Conservation (phyloP, 2,797 vertebrate genomes). For the Rhodeus uyekii region DNA sequence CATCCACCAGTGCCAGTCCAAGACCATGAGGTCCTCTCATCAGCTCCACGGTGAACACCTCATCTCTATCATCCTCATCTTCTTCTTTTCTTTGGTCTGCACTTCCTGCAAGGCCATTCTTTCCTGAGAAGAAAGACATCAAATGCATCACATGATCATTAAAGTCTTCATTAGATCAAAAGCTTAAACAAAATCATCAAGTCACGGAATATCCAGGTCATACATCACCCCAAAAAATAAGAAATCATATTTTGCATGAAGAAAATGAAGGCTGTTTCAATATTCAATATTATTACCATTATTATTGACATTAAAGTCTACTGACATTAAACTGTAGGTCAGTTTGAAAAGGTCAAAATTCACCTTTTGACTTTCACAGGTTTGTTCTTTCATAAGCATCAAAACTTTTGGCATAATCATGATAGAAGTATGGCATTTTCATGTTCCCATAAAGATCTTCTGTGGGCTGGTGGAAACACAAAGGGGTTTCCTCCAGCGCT, state of each 20-base stretch:
- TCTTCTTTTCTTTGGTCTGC: slow-evolving; percentile 53
- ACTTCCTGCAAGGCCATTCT: slow-evolving; percentile 35
- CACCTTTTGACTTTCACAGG: neutral
- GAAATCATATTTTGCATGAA: neutral
- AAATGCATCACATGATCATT: neutral
- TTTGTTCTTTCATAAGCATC: neutral
- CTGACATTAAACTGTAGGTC: neutral
- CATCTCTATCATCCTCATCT: slow-evolving; percentile 67
- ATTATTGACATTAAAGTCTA: neutral
- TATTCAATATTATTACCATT: neutral
- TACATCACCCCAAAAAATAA: neutral
- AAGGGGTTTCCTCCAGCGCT: neutral
- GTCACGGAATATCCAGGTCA: neutral
- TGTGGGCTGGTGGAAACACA: slow-evolving; percentile 10
- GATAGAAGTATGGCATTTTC: neutral
- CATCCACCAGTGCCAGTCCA: slow-evolving; percentile 79
- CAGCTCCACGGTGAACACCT: slow-evolving; percentile 77
- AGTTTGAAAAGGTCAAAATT: neutral
- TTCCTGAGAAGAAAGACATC: slow-evolving; percentile 15
- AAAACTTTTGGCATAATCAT: neutral
- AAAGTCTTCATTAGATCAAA: neutral
- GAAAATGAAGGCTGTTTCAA: neutral
- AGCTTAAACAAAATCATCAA: neutral
- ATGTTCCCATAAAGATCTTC: neutral
- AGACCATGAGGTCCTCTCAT: slow-evolving; percentile 75